Evolutionary conservation across 1,140 invertebrate species (phyloP).

Genomic region (Bacillus rossius): DNA sequence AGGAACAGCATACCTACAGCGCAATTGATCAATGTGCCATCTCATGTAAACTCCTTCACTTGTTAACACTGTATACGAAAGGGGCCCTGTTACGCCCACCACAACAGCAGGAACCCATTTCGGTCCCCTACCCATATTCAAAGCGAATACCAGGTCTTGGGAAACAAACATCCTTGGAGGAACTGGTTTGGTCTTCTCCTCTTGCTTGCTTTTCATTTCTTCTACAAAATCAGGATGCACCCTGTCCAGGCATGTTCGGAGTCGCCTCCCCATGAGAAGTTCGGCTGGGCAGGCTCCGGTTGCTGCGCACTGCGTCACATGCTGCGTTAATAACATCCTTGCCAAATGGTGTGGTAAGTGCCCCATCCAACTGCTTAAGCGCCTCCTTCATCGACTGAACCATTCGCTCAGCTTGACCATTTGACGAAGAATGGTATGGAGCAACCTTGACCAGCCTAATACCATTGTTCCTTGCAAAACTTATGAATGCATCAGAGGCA

Average conservation of each 20-base stretch:
- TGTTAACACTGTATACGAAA: background rate
- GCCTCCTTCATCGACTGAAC: constrained; percentile 20
- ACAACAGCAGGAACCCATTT: background rate
- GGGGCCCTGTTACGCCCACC: background rate
- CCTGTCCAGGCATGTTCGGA: background rate
- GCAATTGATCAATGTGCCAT: background rate
- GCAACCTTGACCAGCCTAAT: constrained; percentile 25
- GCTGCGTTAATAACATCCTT: background rate
- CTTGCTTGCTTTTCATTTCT: background rate
- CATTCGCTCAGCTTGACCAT: constrained; percentile 31
- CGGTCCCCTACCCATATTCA: background rate
- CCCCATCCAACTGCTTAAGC: constrained; percentile 20
- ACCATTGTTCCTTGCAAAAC: constrained; percentile 16
- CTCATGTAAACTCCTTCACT: background rate
- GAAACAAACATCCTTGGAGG: background rate
- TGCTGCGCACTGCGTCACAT: background rate
- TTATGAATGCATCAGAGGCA: constrained; percentile 12
- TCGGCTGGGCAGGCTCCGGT: constrained; percentile 14
- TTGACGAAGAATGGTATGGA: constrained; percentile 31
- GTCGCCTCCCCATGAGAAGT: constrained; percentile 12
- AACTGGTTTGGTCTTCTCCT: background rate
- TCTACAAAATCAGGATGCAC: background rate
- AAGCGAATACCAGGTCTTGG: background rate
- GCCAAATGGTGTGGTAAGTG: background rate
- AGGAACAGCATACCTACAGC: background rate